Percentiles rank a stretch among this genome's conserved stretches.
Evolutionary conservation across 2,888 invertebrate genomes (phyloP).

Genomic region (Andrena chrysosceles): DNA sequence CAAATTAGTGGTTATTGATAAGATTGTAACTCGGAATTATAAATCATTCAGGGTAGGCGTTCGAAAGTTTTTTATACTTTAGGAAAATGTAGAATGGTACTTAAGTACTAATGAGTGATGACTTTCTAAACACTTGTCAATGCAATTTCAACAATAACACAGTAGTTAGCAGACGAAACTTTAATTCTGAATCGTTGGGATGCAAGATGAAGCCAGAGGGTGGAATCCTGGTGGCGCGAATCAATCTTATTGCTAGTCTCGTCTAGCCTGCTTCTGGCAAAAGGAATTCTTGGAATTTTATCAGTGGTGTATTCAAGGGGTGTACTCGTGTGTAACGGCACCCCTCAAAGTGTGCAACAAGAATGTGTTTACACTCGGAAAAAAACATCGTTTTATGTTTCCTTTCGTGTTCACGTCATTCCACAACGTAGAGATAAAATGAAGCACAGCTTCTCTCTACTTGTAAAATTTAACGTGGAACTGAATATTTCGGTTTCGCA

Average conservation of each 20-base stretch:
- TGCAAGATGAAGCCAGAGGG: slow-evolving; percentile 43
- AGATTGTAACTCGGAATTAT: no score
- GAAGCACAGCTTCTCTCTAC: no score
- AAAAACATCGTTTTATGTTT: background rate
- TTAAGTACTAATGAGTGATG: no score
- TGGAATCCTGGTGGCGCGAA: slow-evolving; percentile 47
- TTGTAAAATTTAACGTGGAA: no score
- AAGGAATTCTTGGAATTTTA: slow-evolving; percentile 50
- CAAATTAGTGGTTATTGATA: no score
- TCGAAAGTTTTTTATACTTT: no score
- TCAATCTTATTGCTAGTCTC: slow-evolving; percentile 55
- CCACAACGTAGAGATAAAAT: no score
- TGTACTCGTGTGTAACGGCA: background rate
- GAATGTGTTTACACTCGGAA: background rate
- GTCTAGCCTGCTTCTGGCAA: slow-evolving; percentile 43
- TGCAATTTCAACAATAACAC: slow-evolving; percentile 9
- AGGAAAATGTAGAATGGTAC: no score
- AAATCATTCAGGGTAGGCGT: no score
- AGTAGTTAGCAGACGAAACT: slow-evolving; percentile 12
- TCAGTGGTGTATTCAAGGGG: slow-evolving; percentile 36
- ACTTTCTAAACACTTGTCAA: slow-evolving; percentile 1
- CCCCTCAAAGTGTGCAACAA: background rate
- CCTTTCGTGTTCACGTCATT: background rate
- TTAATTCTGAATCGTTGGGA: slow-evolving; percentile 40
- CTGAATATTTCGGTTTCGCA: no score